Evolutionary conservation across 2,113 vertebrate genomes (phyloP).

Genomic region (Esox niger): DNA sequence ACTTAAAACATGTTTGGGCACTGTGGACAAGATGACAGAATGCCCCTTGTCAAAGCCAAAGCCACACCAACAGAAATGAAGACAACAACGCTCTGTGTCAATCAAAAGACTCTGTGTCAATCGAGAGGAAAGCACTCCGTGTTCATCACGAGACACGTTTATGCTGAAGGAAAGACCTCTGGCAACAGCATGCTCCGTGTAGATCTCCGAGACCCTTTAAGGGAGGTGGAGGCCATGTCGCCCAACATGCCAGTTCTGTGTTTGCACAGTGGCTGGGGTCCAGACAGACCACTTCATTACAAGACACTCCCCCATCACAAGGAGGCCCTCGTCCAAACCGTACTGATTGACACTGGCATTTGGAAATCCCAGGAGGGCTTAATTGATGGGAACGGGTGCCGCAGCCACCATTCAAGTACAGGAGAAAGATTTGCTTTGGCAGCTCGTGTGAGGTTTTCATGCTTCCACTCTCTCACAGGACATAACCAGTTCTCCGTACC

Average conservation of each 20-base stretch:
- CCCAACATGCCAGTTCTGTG: not conserved
- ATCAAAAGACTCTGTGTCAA: conserved; percentile 2
- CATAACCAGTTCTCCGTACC: not conserved
- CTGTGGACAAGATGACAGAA: not conserved
- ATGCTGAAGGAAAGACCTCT: conserved; percentile 29
- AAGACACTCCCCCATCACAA: not conserved
- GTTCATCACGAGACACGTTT: not conserved
- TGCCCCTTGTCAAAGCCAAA: not conserved
- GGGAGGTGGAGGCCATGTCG: not conserved
- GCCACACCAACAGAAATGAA: not conserved
- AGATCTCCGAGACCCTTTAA: not conserved
- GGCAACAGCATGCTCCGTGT: not conserved
- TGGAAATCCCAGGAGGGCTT: conserved; percentile 2
- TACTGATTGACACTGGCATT: conserved; percentile 1
- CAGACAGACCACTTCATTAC: not conserved
- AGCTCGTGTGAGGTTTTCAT: not conserved
- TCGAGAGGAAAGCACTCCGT: not conserved
- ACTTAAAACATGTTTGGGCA: not conserved
- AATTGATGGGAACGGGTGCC: not conserved
- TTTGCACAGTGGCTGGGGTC: not conserved
- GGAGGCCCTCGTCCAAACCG: not conserved
- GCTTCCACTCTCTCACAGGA: not conserved
- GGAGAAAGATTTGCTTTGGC: conserved; percentile 2
- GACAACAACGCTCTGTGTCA: not conserved
- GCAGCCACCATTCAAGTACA: not conserved